Evolutionary conservation across 2,888 invertebrate genomes (phyloP), one percentile per base, ranked within the genome.

Genomic region (Andrena flavipes): DNA sequence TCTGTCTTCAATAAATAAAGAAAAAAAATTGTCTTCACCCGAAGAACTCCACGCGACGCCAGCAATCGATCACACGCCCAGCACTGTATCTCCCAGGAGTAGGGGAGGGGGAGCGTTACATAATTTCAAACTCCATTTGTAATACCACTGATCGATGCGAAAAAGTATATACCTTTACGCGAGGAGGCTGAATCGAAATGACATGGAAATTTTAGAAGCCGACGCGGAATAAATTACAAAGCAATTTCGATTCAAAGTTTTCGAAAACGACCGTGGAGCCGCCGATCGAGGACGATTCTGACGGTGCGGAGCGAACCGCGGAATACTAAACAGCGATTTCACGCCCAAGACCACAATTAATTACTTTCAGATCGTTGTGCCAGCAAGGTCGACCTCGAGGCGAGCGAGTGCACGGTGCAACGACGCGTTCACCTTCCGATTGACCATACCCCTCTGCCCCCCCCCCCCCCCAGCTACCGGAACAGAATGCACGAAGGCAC

Each of bases 341-440:
- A 35, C 68, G 49, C 63, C 54, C 62, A 42, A 30, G 35, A 74
- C 54, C 65, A 65, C 71, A 49, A 82, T 82, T 79, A 81, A 83
- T 83, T 83, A 74, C 70, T 82, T 71, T 74, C 82, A 54, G 83
- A 77, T 77, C 76, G 51, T 77, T 77, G 83, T 77, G 68, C 82
- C 67, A 49, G 62, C 77, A 82, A 83, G 82, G 82, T 77, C 82
- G 76, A 56, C 68, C 70, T 81, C 76, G 82, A 73, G 76, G 69
- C 63, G 62, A 77, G 54, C 82, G 49, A 72, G 76, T 76, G 42
- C 67, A 73, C 73, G 70, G 77, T 65, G 54, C 62, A 23, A 42
- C 16, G 29, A 70, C 67, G 54, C 74, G 77, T 82, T 83, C 70
- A 54, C 80, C 82, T 82, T 82, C 56, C 54, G 77, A 77, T 74